These are phyloP conservation scores for Nymphalis polychloros DNA, from an alignment of 2,888 invertebrate genomes.

Conservation along the genomic window DNA sequence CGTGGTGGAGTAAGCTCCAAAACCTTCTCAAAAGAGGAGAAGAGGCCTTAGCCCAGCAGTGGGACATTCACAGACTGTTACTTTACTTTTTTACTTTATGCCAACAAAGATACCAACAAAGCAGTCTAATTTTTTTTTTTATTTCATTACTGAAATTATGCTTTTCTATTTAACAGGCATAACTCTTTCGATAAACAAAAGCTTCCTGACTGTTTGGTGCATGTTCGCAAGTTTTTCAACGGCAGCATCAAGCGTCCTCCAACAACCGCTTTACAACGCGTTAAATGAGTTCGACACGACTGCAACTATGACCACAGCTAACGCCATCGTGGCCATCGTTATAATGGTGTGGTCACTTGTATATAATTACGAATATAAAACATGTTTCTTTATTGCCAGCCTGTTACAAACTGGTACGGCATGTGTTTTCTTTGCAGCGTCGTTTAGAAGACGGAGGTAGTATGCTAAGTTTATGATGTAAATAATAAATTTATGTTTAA, in stretches of 20 bases:
- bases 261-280: conserved; percentile 70
- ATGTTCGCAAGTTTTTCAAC: conserved; percentile 70
- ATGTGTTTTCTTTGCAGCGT: conserved; percentile 61
- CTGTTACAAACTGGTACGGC: conserved; percentile 63
- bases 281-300: conserved; percentile 74
- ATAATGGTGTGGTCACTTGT: conserved; percentile 65
- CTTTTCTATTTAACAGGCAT: conserved; percentile 54
- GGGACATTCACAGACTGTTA: too few species aligned
- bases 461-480: conserved; percentile 11
- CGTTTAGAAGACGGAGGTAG: conserved; percentile 66
- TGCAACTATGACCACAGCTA: conserved; percentile 70
- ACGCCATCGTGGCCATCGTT: conserved; percentile 62
- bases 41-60: too few species aligned
- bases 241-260: conserved; percentile 64
- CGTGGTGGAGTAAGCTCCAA: too few species aligned
- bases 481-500: neutral
- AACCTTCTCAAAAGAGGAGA: too few species aligned
- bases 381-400: conserved; percentile 69
- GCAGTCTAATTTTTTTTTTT: too few species aligned
- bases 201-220: conserved; percentile 70
- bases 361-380: conserved; percentile 65
- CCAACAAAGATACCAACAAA: too few species aligned
- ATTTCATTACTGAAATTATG: too few species aligned
- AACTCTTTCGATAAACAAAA: conserved; percentile 60
- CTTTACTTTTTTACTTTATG: too few species aligned